These are phyloP conservation scores for Aramus guarauna DNA, from an alignment of 2,113 vertebrate species.

Conservation along the genomic window DNA sequence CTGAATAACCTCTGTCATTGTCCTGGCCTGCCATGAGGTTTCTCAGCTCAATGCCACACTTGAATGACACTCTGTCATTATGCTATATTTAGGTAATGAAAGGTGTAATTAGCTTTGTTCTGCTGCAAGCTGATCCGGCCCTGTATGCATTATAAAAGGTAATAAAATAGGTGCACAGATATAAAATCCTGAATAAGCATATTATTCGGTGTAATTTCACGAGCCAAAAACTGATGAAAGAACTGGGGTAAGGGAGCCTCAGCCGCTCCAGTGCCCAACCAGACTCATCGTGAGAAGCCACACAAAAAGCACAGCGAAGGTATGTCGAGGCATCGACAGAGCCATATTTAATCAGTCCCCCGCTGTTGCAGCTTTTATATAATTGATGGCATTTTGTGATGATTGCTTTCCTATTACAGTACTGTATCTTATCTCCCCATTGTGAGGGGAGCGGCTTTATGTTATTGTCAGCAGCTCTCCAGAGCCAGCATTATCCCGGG, in stretches of 20 bases:
- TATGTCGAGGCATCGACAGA: constrained; percentile 40
- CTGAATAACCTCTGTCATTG: constrained; percentile 68
- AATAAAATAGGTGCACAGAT: constrained; percentile 77
- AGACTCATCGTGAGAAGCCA: constrained; percentile 11
- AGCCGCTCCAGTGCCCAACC: constrained; percentile 44
- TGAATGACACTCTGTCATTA: constrained; percentile 81
- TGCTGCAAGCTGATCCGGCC: constrained; percentile 71
- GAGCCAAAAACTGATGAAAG: constrained; percentile 64
- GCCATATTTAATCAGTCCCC: constrained; percentile 55
- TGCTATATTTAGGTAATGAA: constrained; percentile 78
- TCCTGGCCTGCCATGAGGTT: constrained; percentile 71
- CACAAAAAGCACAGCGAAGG: neutral
- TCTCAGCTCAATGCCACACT: constrained; percentile 74
- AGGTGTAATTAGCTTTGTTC: constrained; percentile 83
- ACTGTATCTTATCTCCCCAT: constrained; percentile 59
- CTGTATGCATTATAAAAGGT: constrained; percentile 72
- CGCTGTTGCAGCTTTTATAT: constrained; percentile 51
- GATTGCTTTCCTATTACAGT: constrained; percentile 71
- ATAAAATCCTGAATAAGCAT: constrained; percentile 74
- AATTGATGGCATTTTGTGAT: constrained; percentile 73
- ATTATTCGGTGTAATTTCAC: constrained; percentile 62
- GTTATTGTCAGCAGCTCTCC: constrained; percentile 56
- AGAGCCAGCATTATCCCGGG: constrained; percentile 33
- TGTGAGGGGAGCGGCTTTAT: constrained; percentile 61
- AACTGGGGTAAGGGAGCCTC: constrained; percentile 31